phyloP scores from a whole-genome alignment of 2,888 invertebrate species.

The Dicyrtoma fusca region DNA sequence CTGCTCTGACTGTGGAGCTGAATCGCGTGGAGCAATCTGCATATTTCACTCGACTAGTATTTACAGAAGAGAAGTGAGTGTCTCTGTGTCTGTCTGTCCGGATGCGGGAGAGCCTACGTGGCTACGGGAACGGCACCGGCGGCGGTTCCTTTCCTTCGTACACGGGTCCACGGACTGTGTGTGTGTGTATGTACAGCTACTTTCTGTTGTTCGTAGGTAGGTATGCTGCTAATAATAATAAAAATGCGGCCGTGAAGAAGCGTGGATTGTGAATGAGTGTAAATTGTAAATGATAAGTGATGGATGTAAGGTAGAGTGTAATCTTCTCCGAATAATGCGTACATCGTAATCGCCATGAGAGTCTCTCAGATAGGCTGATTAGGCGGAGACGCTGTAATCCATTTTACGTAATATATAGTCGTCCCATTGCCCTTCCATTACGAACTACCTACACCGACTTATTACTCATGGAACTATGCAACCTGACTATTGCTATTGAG shows the following conservation, averaged over 20 bases:
- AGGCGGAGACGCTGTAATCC: slow-evolving; percentile 31
- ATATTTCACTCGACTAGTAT: no score
- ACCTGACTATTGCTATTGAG: not conserved
- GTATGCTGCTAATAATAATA: not conserved
- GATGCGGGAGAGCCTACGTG: no score
- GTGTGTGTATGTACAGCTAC: not conserved
- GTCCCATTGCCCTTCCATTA: slow-evolving; percentile 23
- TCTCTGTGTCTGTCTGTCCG: no score
- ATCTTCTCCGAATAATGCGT: slow-evolving; percentile 30
- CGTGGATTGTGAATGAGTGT: not conserved
- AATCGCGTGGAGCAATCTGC: no score
- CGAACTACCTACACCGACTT: slow-evolving; percentile 27
- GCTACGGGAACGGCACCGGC: no score
- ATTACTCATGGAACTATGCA: slow-evolving; percentile 7
- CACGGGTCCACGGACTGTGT: no score
- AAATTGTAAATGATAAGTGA: slow-evolving; percentile 20
- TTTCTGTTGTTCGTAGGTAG: not conserved
- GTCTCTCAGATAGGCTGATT: slow-evolving; percentile 31
- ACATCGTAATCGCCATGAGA: slow-evolving; percentile 27
- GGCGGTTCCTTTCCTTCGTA: no score
- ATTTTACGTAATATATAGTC: slow-evolving; percentile 32
- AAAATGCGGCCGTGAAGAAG: not conserved
- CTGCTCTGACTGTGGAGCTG: no score
- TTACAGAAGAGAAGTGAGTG: no score
- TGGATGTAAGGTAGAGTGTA: slow-evolving; percentile 25